These are phyloP conservation scores for Thereuonema tuberculata DNA, from an alignment of 1,140 invertebrate species.

Conservation along the genomic window DNA sequence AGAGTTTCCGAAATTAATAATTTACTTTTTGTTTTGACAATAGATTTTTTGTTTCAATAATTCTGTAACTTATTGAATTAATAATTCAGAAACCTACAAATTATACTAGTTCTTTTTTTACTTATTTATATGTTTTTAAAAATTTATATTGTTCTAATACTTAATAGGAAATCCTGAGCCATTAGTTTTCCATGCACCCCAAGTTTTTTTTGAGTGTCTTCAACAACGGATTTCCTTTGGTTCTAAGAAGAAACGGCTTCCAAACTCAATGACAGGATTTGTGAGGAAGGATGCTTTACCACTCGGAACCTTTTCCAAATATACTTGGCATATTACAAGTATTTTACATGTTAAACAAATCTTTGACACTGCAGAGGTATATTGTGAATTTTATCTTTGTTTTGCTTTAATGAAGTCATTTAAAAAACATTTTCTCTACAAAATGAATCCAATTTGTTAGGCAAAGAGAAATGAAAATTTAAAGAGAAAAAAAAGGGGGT, in stretches of 20 bases:
- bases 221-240: constrained; percentile 50
- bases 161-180: constrained; percentile 46
- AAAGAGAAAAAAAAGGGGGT: too few relatives aligned
- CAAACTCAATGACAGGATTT: constrained; percentile 43
- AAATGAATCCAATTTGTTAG: background rate
- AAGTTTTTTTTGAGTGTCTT: constrained; percentile 54
- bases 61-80: too few relatives aligned
- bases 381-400: constrained; percentile 14
- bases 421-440: background rate
- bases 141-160: too few relatives aligned
- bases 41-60: too few relatives aligned
- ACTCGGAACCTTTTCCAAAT: constrained; percentile 54
- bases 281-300: constrained; percentile 46
- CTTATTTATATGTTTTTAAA: too few relatives aligned
- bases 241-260: constrained; percentile 49
- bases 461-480: too few relatives aligned
- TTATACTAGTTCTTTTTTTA: too few relatives aligned
- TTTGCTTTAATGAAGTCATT: background rate
- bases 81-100: too few relatives aligned
- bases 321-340: constrained; percentile 59
- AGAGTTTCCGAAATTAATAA: too few relatives aligned
- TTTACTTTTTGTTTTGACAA: too few relatives aligned
- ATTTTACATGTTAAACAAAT: constrained; percentile 58
- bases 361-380: constrained; percentile 52
- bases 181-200: constrained; percentile 52